Conservation (phyloP, 2,888 invertebrate genomes). For the Parasteatoda lunata region DNA sequence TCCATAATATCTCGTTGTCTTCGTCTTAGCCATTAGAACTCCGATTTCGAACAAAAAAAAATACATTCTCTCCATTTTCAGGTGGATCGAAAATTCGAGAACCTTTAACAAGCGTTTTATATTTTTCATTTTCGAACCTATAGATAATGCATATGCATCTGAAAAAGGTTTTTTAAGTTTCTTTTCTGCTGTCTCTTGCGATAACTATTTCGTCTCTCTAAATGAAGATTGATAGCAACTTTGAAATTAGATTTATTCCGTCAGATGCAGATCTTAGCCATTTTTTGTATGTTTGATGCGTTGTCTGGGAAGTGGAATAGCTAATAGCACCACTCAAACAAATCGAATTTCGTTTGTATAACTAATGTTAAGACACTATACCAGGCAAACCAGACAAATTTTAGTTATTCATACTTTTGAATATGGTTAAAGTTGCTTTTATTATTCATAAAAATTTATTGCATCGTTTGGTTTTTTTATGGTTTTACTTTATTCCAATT, state of each 20-base stretch:
- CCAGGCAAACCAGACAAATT: too few relatives aligned
- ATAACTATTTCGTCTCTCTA: conserved; percentile 35
- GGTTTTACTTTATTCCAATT: too few relatives aligned
- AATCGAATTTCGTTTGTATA: background rate
- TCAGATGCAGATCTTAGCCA: background rate
- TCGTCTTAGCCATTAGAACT: conserved; percentile 62
- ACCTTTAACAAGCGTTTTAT: conserved; percentile 36
- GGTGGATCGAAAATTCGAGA: background rate
- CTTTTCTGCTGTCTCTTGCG: conserved; percentile 24
- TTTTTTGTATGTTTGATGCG: background rate
- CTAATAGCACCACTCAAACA: background rate
- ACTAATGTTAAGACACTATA: background rate
- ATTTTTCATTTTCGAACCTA: conserved; percentile 35
- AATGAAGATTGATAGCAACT: conserved; percentile 64
- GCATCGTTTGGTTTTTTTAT: too few relatives aligned
- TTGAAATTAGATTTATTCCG: conserved; percentile 59
- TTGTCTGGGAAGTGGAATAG: background rate
- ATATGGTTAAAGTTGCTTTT: too few relatives aligned
- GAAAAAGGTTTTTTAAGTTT: conserved; percentile 25
- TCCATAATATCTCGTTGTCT: conserved; percentile 63
- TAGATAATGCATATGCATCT: conserved; percentile 59
- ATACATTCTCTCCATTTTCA: conserved; percentile 9
- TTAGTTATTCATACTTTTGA: too few relatives aligned
- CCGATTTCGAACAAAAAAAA: conserved; percentile 26
- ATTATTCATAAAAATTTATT: too few relatives aligned